Evolutionary conservation across 2,888 invertebrate species (phyloP).

Genomic region (Globia sparganii): DNA sequence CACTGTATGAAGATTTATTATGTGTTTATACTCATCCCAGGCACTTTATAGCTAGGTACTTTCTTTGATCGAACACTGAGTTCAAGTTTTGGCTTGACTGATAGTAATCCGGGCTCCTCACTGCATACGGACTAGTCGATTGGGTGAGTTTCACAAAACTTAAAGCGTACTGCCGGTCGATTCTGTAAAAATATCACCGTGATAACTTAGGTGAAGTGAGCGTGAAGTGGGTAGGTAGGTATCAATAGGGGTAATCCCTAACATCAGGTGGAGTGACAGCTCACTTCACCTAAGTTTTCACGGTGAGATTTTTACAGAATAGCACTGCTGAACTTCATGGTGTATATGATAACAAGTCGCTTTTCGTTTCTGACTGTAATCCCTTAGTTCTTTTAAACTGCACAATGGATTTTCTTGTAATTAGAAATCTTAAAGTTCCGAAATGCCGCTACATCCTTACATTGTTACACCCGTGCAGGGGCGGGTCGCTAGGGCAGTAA

Average conservation of each 20-base stretch:
- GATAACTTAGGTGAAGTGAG: too few relatives aligned
- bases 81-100: not conserved
- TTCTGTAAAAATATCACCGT: too few relatives aligned
- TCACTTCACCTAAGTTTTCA: too few relatives aligned
- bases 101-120: not conserved
- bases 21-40: not conserved
- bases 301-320: too few relatives aligned
- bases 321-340: not conserved
- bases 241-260: too few relatives aligned
- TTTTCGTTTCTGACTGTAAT: not conserved
- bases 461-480: not conserved
- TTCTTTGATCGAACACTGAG: not conserved
- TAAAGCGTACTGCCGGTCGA: not conserved
- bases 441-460: not conserved
- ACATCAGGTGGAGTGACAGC: too few relatives aligned
- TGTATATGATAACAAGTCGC: not conserved
- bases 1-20: not conserved
- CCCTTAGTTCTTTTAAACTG: not conserved
- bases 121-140: not conserved
- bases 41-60: not conserved
- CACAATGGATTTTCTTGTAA: not conserved
- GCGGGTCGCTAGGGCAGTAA: slow-evolving; percentile 22
- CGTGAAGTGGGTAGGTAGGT: too few relatives aligned
- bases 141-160: not conserved
- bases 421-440: not conserved